Conservation (phyloP, 2,888 invertebrate genomes). For the Tricholauxania praeusta region DNA sequence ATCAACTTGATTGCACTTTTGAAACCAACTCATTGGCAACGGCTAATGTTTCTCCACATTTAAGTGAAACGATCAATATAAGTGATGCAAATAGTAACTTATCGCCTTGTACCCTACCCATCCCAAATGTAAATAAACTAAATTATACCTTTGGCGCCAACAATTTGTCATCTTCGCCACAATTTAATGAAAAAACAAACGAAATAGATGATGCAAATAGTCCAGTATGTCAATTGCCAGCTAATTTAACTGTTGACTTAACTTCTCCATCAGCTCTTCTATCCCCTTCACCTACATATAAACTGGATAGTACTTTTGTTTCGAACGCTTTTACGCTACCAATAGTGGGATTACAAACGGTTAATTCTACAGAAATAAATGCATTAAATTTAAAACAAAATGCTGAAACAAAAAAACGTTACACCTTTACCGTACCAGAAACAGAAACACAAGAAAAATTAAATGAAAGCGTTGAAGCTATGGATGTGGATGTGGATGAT, state of each 20-base stretch:
- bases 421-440: background rate
- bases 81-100: background rate
- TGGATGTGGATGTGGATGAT: conserved; percentile 61
- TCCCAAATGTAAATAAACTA: conserved; percentile 17
- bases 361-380: background rate
- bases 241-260: too few relatives aligned
- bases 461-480: conserved; percentile 51
- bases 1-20: too few relatives aligned
- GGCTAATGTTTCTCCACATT: too few relatives aligned
- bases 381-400: conserved; percentile 6
- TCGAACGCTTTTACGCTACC: background rate
- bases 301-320: too few relatives aligned
- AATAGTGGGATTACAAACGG: background rate
- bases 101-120: background rate
- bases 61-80: too few relatives aligned
- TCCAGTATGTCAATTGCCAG: too few relatives aligned
- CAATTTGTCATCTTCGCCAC: background rate
- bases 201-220: too few relatives aligned
- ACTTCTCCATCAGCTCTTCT: too few relatives aligned
- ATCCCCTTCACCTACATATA: too few relatives aligned
- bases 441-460: background rate
- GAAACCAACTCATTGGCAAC: too few relatives aligned
- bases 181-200: background rate
- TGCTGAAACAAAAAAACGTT: background rate
- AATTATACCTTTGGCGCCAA: conserved; percentile 45